Base-by-base conservation (phyloP, 2,797 vertebrate genomes). In the Nannoperca obscura region DNA sequence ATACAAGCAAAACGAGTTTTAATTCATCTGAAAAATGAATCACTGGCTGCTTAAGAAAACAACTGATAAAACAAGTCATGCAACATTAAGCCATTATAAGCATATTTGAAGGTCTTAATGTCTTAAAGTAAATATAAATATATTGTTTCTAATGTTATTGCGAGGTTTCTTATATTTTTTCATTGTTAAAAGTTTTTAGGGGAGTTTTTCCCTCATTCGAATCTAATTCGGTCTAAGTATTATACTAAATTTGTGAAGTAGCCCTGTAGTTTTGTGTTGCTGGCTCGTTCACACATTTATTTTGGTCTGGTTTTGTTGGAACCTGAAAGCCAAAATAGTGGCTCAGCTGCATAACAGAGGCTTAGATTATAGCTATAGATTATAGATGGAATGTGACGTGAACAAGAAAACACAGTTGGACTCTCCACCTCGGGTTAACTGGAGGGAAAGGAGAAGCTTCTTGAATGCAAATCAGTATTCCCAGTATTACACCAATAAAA, bases 391-490 rank as follows among this genome's bases (percentile, higher is more conserved):
- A 46, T 55, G 49, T 78, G 38, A 49, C 36, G 50, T 58, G 52
- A 71, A 76, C 32, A 20, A 49, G 67, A 66, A 78, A 77, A 70
- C 66, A 68, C 27, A 30, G 57, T 64, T 66, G 58, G 47, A 83
- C 58, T 75, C 58, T 67, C 68, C 60, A 52, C 61, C 69, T 76
- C n/a, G 1, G 44, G 76, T 38, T 76, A 71, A 71, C 74, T 52
- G 15, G 44, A 78, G 54, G 49, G 54, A 20, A 60, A 59, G 15
- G 19, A 55, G 52, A 17, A 15, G 61, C 50, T 52, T 63, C 66
- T 65, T 65, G 49, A 82, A 79, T 65, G 64, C 44, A 72, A 74
- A 86, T 68, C 63, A 60, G 71, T 30, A 60, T 65, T 81, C 69
- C 71, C 49, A 71, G 30, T 64, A 73, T 83, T 74, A 42, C 42